phyloP scores from a whole-genome alignment of 2,113 vertebrate genomes.

The Lophura nycthemera region DNA sequence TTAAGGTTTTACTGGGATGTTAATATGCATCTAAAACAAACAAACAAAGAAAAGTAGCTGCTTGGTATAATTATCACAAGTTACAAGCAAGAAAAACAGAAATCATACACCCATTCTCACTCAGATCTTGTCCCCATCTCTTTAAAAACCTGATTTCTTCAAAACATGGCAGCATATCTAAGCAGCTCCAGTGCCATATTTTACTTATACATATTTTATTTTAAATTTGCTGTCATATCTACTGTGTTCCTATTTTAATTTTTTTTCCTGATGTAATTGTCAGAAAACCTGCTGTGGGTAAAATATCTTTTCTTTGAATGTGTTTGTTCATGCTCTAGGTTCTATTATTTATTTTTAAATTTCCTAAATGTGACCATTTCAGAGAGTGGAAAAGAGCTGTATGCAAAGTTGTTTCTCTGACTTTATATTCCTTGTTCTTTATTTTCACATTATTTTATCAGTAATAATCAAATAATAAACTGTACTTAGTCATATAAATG shows the following conservation, averaged over 20 bases:
- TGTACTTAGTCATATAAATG: background rate
- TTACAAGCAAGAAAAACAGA: background rate
- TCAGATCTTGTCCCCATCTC: background rate
- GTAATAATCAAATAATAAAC: slow-evolving; percentile 9
- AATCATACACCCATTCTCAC: background rate
- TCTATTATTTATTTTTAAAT: background rate
- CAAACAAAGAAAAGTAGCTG: background rate
- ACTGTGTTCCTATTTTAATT: background rate
- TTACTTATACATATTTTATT: background rate
- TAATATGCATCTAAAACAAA: background rate
- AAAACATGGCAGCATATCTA: background rate
- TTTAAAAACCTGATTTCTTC: background rate
- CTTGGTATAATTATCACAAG: background rate
- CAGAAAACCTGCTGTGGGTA: background rate
- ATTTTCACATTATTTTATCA: slow-evolving; percentile 9
- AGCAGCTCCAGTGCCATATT: background rate
- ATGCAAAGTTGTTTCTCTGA: background rate
- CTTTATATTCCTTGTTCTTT: background rate
- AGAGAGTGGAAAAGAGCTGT: background rate
- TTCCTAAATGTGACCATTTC: background rate
- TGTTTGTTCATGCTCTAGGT: background rate
- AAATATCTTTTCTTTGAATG: background rate
- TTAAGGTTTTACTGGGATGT: background rate
- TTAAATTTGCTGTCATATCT: background rate
- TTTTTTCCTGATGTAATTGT: background rate